phyloP scores from a whole-genome alignment of 2,888 invertebrate genomes.

The Epistrophe grossulariae region DNA sequence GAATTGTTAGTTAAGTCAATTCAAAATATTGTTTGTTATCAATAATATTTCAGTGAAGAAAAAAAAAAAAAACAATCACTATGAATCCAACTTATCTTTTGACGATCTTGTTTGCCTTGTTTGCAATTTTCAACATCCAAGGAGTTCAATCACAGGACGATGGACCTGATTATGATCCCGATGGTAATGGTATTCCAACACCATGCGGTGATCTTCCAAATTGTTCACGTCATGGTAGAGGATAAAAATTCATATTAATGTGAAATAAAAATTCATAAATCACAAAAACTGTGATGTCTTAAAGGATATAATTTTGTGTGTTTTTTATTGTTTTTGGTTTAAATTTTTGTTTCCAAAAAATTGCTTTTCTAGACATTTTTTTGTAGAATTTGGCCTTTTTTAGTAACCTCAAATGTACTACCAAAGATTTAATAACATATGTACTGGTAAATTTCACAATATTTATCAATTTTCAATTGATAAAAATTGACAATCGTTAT shows the following conservation, averaged over 20 bases:
- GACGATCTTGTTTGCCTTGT: not conserved
- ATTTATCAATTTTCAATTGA: no score
- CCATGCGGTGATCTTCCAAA: constrained; percentile 23
- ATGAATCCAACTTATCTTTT: not conserved
- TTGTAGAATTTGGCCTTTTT: no score
- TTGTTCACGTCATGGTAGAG: not conserved
- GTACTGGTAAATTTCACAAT: no score
- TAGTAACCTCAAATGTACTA: no score
- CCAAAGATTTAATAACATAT: no score
- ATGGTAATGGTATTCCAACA: constrained; percentile 10
- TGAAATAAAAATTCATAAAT: not conserved
- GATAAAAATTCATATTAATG: not conserved
- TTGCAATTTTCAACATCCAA: not conserved
- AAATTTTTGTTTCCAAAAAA: not conserved
- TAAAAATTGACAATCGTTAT: no score
- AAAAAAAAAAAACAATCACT: no score
- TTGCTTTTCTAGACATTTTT: no score
- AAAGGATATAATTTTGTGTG: not conserved
- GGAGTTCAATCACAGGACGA: not conserved
- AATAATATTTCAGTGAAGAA: not conserved
- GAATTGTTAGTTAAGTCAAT: not conserved
- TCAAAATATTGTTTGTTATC: not conserved
- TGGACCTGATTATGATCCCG: constrained; percentile 5
- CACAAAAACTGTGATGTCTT: not conserved
- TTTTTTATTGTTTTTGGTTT: not conserved